Evolutionary conservation across 2,797 vertebrate genomes (phyloP).

Genomic region (Potorous gilbertii): DNA sequence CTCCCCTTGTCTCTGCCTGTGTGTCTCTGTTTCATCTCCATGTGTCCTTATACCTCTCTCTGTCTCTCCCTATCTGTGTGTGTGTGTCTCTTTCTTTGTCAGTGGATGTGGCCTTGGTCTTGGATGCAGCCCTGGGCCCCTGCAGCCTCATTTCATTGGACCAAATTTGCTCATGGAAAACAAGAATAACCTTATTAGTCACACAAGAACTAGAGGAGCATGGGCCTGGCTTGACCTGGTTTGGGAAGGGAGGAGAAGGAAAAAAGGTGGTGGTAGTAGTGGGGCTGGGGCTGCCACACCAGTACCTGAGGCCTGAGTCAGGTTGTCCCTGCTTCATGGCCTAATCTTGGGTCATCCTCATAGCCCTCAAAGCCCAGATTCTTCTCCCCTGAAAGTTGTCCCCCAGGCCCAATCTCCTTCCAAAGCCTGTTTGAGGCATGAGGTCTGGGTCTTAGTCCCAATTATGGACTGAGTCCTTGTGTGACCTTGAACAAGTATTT

Average conservation of each 20-base stretch:
- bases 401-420: not conserved
- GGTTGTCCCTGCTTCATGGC: not conserved
- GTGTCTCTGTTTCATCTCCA: not conserved
- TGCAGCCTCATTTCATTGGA: conserved; percentile 71
- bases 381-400: not conserved
- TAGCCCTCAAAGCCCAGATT: not conserved
- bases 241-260: not conserved
- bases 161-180: conserved; percentile 70
- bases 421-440: not conserved
- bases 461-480: not conserved
- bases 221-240: conserved; percentile 37
- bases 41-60: conserved; percentile 16
- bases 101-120: not conserved
- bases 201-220: conserved; percentile 54
- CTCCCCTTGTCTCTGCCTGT: not conserved
- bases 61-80: not conserved
- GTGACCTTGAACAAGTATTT: not conserved
- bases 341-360: not conserved
- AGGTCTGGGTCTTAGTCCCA: not conserved
- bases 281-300: not conserved
- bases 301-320: not conserved
- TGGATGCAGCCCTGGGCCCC: conserved; percentile 42
- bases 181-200: conserved; percentile 71
- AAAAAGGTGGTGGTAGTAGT: not conserved
- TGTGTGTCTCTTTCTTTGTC: not conserved